Conservation (phyloP, 2,113 vertebrate species). For the Pachycephala philippinensis region DNA sequence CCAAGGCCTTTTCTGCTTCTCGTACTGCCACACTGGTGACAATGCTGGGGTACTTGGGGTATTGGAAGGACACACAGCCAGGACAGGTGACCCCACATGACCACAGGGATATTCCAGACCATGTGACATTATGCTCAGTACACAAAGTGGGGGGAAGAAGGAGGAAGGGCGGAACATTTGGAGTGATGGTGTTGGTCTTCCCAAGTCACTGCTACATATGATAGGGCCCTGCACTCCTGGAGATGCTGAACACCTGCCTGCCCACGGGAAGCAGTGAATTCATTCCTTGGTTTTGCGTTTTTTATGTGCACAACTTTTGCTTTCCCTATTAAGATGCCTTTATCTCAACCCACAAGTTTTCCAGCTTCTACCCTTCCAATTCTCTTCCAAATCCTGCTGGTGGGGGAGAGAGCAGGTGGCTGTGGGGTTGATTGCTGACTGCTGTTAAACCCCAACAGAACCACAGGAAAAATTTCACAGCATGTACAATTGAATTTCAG, state of each 20-base stretch:
- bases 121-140: too few relatives aligned
- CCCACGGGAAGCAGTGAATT: background rate
- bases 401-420: background rate
- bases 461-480: background rate
- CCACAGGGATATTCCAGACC: background rate
- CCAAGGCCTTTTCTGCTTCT: background rate
- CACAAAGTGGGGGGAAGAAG: background rate
- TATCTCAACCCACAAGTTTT: background rate
- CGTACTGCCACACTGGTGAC: fast-evolving
- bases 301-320: background rate
- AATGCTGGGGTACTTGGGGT: background rate
- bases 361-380: background rate
- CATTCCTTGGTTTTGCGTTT: background rate
- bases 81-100: background rate
- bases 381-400: background rate
- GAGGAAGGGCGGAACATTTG: fast-evolving
- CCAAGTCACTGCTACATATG: background rate
- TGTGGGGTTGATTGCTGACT: background rate
- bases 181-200: background rate
- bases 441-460: background rate
- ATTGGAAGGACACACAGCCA: background rate
- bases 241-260: background rate
- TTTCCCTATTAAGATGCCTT: background rate
- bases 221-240: background rate
- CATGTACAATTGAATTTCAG: background rate